Percentiles rank a stretch among this genome's conserved stretches.
These are phyloP conservation scores for Acanthococcus lagerstroemiae DNA, from an alignment of 2,888 invertebrate genomes.

Conservation along the genomic window DNA sequence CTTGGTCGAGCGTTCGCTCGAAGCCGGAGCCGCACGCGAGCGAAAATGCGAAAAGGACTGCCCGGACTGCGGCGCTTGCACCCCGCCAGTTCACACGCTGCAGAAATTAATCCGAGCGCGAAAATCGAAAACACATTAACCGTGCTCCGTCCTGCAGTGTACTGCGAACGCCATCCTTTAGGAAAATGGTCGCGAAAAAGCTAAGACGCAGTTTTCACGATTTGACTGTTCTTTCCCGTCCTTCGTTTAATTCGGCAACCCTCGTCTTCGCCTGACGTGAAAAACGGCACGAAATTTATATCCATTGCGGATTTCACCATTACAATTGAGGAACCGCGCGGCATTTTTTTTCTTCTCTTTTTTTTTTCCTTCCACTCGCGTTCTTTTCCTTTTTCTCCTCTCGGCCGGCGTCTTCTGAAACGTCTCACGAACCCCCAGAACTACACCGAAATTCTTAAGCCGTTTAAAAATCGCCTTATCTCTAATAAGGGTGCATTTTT, in stretches of 20 bases:
- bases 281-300: slow-evolving; percentile 22
- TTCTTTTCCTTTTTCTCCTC: neutral
- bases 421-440: neutral
- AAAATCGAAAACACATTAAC: neutral
- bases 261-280: slow-evolving; percentile 14
- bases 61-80: neutral
- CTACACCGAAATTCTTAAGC: too few relatives aligned
- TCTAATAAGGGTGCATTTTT: neutral
- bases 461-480: neutral
- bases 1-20: neutral
- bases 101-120: too few relatives aligned
- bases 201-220: slow-evolving; percentile 16
- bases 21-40: neutral
- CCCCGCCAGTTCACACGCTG: neutral
- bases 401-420: too few relatives aligned
- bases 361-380: neutral
- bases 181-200: slow-evolving; percentile 10
- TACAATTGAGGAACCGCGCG: slow-evolving; percentile 14
- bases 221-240: slow-evolving; percentile 2
- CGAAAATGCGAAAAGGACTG: neutral
- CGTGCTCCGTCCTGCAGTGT: too few relatives aligned
- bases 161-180: neutral
- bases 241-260: slow-evolving; percentile 11
- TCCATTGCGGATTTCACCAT: slow-evolving; percentile 22
- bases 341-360: neutral